Percentiles rank a stretch among this genome's conserved stretches.
phyloP scores from a whole-genome alignment of 2,888 invertebrate genomes.

The Beris chalybata region DNA sequence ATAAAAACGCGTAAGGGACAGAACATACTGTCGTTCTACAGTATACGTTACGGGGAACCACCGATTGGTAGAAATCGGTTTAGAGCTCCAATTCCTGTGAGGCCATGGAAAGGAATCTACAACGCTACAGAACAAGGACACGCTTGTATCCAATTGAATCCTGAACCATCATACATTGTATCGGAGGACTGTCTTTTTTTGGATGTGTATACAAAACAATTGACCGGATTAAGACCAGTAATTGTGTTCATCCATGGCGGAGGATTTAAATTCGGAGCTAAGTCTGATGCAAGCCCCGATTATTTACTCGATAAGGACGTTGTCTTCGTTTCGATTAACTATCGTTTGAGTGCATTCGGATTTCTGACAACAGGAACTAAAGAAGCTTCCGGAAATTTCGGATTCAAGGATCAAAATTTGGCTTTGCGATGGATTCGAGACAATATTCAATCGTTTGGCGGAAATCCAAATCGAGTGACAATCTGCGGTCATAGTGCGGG shows the following conservation, averaged over 20 bases:
- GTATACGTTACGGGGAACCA: slow-evolving; percentile 54
- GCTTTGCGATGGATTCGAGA: slow-evolving; percentile 66
- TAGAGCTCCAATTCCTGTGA: slow-evolving; percentile 48
- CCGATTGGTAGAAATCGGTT: slow-evolving; percentile 53
- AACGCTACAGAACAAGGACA: slow-evolving; percentile 51
- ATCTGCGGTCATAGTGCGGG: slow-evolving; percentile 59
- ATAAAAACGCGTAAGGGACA: slow-evolving; percentile 49
- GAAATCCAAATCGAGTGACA: slow-evolving; percentile 65
- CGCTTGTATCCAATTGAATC: slow-evolving; percentile 41
- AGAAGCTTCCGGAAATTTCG: slow-evolving; percentile 67
- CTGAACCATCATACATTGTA: slow-evolving; percentile 42
- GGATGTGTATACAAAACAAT: slow-evolving; percentile 59
- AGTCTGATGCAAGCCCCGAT: slow-evolving; percentile 42
- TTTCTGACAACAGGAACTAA: slow-evolving; percentile 64
- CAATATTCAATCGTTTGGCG: slow-evolving; percentile 67
- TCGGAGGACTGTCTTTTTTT: slow-evolving; percentile 64
- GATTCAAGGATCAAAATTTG: slow-evolving; percentile 67
- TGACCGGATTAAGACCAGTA: slow-evolving; percentile 11
- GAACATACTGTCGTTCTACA: slow-evolving; percentile 53
- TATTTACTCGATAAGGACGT: slow-evolving; percentile 50
- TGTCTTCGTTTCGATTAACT: slow-evolving; percentile 50
- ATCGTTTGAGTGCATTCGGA: slow-evolving; percentile 55
- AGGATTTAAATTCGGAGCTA: slow-evolving; percentile 1
- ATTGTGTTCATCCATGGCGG: slow-evolving; percentile 32
- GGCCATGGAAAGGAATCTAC: slow-evolving; percentile 47